A percentile compares a stretch with the other conserved stretches of the same genome.
Evolutionary conservation across 2,113 vertebrate species (phyloP).

Genomic region (Oncorhynchus nerka): DNA sequence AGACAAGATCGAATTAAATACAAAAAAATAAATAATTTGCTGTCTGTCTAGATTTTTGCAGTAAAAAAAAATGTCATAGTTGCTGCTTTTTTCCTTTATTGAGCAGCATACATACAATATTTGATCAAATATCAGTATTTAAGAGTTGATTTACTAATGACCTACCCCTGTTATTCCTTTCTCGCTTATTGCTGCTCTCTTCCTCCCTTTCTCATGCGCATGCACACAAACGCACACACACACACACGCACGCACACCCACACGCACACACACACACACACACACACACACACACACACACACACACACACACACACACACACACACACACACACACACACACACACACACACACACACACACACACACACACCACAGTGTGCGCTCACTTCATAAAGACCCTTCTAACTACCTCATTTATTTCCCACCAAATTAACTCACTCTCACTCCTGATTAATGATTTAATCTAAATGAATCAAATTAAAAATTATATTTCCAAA

Average conservation of each 20-base stretch:
- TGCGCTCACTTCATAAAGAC: conserved; percentile 89
- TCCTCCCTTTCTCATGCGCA: neutral
- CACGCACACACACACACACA: neutral
- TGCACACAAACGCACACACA: neutral
- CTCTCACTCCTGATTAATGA: conserved; percentile 99
- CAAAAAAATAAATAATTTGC: no score
- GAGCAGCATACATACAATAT: no score
- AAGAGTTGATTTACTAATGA: no score
- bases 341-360: no score
- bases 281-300: conserved; percentile 18
- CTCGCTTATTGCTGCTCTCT: neutral
- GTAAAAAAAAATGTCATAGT: no score
- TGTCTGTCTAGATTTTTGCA: no score
- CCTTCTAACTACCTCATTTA: conserved; percentile 98
- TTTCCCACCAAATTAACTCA: conserved; percentile 99
- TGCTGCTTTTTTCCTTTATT: no score
- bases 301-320: neutral
- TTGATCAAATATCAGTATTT: no score
- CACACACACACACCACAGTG: conserved; percentile 63
- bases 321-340: conserved; percentile 20
- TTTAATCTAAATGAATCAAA: conserved; percentile 99
- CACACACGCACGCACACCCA: neutral
- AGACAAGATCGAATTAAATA: no score
- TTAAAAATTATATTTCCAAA: conserved; percentile 99
- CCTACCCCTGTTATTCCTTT: no score